These are phyloP conservation scores for Mesorhabditis spiculigera DNA, from an alignment of 2,888 invertebrate genomes.

Conservation along the genomic window DNA sequence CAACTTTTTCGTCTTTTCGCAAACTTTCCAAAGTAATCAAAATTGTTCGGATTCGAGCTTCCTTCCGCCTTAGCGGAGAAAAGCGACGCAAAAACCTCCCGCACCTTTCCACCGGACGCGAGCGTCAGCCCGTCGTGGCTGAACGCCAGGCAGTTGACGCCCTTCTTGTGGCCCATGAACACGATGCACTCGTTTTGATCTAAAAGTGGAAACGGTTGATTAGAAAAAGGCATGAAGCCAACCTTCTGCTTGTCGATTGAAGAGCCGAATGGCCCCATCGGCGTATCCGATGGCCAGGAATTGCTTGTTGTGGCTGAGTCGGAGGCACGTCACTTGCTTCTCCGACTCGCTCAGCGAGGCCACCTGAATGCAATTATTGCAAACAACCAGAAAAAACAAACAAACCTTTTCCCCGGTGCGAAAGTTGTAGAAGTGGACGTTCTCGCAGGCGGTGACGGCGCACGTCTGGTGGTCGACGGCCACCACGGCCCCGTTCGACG, in stretches of 20 bases:
- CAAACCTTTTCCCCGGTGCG: conserved; percentile 78
- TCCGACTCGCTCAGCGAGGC: conserved; percentile 58
- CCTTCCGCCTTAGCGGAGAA: too few relatives aligned
- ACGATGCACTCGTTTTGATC: conserved; percentile 68
- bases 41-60: too few relatives aligned
- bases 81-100: background rate
- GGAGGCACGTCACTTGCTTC: conserved; percentile 75
- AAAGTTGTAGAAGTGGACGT: conserved; percentile 89
- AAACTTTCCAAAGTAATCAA: too few relatives aligned
- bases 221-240: conserved; percentile 59
- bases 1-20: too few relatives aligned
- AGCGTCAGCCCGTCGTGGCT: conserved; percentile 79
- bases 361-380: conserved; percentile 39
- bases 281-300: conserved; percentile 85
- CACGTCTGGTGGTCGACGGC: conserved; percentile 77
- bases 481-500: conserved; percentile 71
- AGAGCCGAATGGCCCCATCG: conserved; percentile 70
- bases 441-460: conserved; percentile 88
- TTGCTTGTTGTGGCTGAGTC: conserved; percentile 73
- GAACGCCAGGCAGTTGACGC: conserved; percentile 78
- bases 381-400: background rate
- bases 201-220: conserved; percentile 13
- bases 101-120: conserved; percentile 81
- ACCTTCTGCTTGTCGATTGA: conserved; percentile 28
- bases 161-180: conserved; percentile 78